Conservation (phyloP, 2,888 invertebrate genomes). For the Drosophila acutilabella region DNA sequence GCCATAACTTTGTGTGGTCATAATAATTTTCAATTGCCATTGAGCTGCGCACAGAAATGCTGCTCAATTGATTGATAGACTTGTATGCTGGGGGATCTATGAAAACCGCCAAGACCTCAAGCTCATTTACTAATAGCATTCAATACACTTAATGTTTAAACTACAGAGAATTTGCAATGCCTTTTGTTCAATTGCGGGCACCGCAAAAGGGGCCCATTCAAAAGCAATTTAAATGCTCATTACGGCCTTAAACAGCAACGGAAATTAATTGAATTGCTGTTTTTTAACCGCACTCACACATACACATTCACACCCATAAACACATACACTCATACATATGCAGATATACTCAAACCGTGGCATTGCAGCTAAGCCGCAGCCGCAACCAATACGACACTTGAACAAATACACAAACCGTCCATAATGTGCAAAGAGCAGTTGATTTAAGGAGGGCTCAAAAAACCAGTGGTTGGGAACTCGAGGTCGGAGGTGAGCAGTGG, state of each 20-base stretch:
- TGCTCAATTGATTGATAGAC: conserved; percentile 15
- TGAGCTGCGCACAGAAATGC: not conserved
- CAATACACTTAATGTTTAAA: conserved; percentile 40
- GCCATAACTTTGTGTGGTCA: conserved; percentile 2
- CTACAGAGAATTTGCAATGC: conserved; percentile 40
- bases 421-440: conserved; percentile 30
- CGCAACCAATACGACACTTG: conserved; percentile 76
- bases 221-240: conserved; percentile 78
- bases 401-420: conserved; percentile 65
- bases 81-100: conserved; percentile 1
- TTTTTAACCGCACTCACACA: conserved; percentile 71
- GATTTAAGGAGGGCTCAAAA: conserved; percentile 9
- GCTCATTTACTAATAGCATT: conserved; percentile 42
- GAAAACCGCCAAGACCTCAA: conserved; percentile 29
- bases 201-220: conserved; percentile 66
- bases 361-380: conserved; percentile 61
- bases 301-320: conserved; percentile 18
- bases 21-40: conserved; percentile 8
- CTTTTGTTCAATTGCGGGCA: conserved; percentile 69
- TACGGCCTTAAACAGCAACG: conserved; percentile 74
- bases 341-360: conserved; percentile 26
- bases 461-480: not conserved
- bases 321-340: conserved; percentile 12
- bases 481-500: not conserved
- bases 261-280: conserved; percentile 79